Base-by-base conservation (phyloP, 2,113 vertebrate species). In the Spermophilus dauricus region DNA sequence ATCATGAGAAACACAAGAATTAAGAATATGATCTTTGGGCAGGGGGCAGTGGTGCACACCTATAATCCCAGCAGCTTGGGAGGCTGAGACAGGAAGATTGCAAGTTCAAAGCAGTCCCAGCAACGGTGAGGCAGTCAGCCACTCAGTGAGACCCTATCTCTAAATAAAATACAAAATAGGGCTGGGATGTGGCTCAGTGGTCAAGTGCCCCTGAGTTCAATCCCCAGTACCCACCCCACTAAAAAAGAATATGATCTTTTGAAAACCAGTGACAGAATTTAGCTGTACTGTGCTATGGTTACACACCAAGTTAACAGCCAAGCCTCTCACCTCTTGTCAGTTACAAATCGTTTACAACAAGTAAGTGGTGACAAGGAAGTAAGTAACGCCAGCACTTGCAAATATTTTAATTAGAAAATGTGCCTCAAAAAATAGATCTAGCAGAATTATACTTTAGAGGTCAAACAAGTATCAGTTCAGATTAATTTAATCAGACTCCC, bases 371-470 rank as follows among this genome's bases (percentile, higher is more conserved):
- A 1, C 17, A 14, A 70, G 39, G 56, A 92, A 77, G 12, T 37
- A 85, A 77, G 81, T 56, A 76, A n/a, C n/a, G 61, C 24, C 73
- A 67, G 96, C 53, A 61, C 63, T 95, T 75, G 63, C 77, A 86
- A 95, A 97, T 32, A 65, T n/a, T 97, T 63, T 42, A 17, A 94
- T 76, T 58, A 93, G 34, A 87, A 97, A 82, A 96, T 32, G 9
- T 73, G 63, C 97, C 89, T 82, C 75, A 24, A 75, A 61, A 87
- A 17, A 86, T 8, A 42, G 2, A 48, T n/a, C 63, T 61, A 86
- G 96, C 89, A 96, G 75, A 82, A 82, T n/a, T 95, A 96, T 92
- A 95, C 94, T 98, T 95, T 2, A 0, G 63, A 45, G 82, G 82
- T 42, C 94, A 97, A 98, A 88, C 18, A 72, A 2, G 0, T 20